Percentiles rank a stretch among this genome's conserved stretches.
Evolutionary conservation across 2,888 invertebrate genomes (phyloP).

Genomic region (Thecophora atra): DNA sequence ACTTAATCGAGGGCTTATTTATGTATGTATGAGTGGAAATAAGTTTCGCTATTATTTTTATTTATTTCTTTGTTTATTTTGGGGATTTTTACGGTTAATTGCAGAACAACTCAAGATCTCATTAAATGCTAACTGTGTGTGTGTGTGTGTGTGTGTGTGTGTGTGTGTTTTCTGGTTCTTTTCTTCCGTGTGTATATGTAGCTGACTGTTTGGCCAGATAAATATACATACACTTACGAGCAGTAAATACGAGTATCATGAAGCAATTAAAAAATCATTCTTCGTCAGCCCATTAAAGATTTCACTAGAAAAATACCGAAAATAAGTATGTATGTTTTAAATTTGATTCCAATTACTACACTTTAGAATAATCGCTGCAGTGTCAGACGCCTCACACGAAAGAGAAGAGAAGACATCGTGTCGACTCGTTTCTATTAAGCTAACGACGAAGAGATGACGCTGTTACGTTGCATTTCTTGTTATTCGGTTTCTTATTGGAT

Average conservation of each 20-base stretch:
- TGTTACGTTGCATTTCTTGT: no score
- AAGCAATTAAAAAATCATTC: neutral
- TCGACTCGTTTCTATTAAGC: no score
- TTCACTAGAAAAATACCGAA: neutral
- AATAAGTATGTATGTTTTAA: neutral
- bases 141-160: neutral
- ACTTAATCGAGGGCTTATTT: neutral
- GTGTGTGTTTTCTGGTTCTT: neutral
- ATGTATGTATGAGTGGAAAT: no score
- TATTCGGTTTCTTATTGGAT: no score
- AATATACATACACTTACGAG: no score
- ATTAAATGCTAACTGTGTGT: slow-evolving; percentile 11
- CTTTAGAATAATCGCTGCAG: neutral
- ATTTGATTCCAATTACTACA: neutral
- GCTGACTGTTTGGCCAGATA: no score
- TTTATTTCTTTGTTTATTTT: neutral
- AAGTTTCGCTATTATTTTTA: neutral
- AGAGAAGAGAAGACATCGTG: neutral
- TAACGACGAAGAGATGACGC: neutral
- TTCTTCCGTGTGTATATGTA: no score
- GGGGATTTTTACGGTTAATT: neutral
- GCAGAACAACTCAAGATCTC: neutral
- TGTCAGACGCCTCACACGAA: no score
- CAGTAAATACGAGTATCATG: neutral
- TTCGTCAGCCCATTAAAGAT: neutral